phyloP scores from a whole-genome alignment of 2,113 vertebrate genomes.

The Pseudolaguvia tuberculata region DNA sequence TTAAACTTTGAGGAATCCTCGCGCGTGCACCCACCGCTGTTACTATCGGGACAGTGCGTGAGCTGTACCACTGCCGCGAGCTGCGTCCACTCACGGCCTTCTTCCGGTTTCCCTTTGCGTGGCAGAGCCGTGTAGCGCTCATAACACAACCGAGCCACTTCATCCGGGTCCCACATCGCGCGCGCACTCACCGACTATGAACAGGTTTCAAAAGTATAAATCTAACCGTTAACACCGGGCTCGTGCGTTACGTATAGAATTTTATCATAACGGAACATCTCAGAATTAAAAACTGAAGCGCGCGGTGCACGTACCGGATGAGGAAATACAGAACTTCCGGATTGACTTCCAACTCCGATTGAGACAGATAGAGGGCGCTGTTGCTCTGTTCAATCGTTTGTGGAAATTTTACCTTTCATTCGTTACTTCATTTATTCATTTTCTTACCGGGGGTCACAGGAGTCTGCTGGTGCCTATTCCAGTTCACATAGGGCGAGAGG shows the following conservation, averaged over 20 bases:
- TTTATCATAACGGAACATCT: neutral
- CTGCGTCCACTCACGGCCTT: conserved; percentile 81
- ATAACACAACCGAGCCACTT: conserved; percentile 77
- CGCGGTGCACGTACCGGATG: neutral
- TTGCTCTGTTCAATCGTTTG: no score
- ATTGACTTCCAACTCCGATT: neutral
- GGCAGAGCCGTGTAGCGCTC: conserved; percentile 75
- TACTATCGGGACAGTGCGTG: neutral
- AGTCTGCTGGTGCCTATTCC: no score
- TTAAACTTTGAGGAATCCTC: neutral
- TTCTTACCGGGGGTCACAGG: no score
- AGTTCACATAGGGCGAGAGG: no score
- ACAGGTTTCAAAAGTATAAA: neutral
- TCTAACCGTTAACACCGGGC: neutral
- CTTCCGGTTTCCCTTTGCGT: conserved; percentile 80
- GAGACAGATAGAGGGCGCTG: neutral
- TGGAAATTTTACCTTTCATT: no score
- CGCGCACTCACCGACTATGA: neutral
- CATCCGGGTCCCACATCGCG: conserved; percentile 73
- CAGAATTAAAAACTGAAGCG: neutral
- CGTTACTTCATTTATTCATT: no score
- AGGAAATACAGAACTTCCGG: neutral
- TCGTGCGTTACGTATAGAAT: neutral
- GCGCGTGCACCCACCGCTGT: neutral
- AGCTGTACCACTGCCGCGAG: conserved; percentile 77